Evolutionary conservation across 2,888 invertebrate species (phyloP), one percentile per base, ranked within the genome.

Genomic region (Dinocampus coccinellae): DNA sequence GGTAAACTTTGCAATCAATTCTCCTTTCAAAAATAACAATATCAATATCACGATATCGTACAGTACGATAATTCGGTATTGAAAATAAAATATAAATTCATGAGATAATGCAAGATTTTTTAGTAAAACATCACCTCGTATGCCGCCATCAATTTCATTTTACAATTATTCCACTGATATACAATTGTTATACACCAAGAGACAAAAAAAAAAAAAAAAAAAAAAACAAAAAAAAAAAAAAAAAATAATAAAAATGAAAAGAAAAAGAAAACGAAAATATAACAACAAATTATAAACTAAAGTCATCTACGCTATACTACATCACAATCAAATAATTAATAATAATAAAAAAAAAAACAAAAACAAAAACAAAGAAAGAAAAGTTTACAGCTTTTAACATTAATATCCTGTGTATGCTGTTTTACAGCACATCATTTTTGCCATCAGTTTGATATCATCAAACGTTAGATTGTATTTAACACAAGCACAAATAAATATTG

Each of bases 101-200:
- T 16, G 78, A 79, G 78, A 80, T 75, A 81, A 83, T 82, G 82
- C 83, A 84, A 84, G 80, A 83, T 75, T 81, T 81, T 81, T 79
- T n/a, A 80, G 82, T 70, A 76, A 78, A 72, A 75, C 78, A 81
- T 79, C 80, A 80, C 78, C 77, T 77, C 70, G 77, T 78, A 78
- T 77, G 74, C 75, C 72, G 77, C 72, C 22, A 29, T n/a, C 22
- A 11, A 65, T 53, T 34, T n/a, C 9, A 26, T 34, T 42, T 36
- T 47, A 20, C 42, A 53, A 36, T 36, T 58, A 64, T 60, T 39
- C 60, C 39, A 29, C n/a, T n/a, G n/a, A 39, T 36, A 20, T 68
- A 69, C 42, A 69, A 68, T 62, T 62, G 63, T 70, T 57, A 67
- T 55, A 67, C 55, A 24, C 16, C 22, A 22, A 33, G 24, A 39